Evolutionary conservation across 2,113 vertebrate genomes (phyloP).

Genomic region (Neotoma lepida): DNA sequence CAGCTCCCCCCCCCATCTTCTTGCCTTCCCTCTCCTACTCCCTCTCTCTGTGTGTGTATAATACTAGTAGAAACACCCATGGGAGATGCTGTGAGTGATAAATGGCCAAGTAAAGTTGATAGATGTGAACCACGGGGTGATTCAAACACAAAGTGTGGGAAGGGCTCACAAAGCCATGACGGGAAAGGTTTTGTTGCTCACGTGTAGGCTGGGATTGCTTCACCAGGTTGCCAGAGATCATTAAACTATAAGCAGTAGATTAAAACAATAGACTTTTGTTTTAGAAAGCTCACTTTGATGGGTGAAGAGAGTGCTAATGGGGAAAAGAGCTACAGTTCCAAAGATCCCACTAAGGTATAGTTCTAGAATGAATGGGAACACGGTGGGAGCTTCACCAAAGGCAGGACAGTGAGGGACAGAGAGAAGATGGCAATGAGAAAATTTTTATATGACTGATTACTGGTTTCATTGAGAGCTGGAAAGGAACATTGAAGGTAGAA

Average conservation of each 20-base stretch:
- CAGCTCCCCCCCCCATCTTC: neutral
- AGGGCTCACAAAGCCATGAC: neutral
- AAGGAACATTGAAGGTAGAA: too few relatives aligned
- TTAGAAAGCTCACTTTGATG: neutral
- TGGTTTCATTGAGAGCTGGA: neutral
- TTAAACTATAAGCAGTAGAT: neutral
- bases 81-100: neutral
- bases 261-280: neutral
- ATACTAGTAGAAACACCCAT: neutral
- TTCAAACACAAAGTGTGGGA: neutral
- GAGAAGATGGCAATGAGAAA: neutral
- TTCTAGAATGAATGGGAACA: neutral
- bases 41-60: accelerated
- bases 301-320: neutral
- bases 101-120: neutral
- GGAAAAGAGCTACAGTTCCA: neutral
- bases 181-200: neutral
- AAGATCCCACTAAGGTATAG: too few relatives aligned
- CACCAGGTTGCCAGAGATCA: too few relatives aligned
- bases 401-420: too few relatives aligned
- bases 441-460: accelerated
- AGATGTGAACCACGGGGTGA: neutral
- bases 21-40: neutral
- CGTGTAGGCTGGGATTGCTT: neutral
- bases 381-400: accelerated